A percentile compares a stretch with the other conserved stretches of the same genome.
These are phyloP conservation scores for Lepus americanus DNA, from an alignment of 2,113 vertebrate species.

Conservation along the genomic window DNA sequence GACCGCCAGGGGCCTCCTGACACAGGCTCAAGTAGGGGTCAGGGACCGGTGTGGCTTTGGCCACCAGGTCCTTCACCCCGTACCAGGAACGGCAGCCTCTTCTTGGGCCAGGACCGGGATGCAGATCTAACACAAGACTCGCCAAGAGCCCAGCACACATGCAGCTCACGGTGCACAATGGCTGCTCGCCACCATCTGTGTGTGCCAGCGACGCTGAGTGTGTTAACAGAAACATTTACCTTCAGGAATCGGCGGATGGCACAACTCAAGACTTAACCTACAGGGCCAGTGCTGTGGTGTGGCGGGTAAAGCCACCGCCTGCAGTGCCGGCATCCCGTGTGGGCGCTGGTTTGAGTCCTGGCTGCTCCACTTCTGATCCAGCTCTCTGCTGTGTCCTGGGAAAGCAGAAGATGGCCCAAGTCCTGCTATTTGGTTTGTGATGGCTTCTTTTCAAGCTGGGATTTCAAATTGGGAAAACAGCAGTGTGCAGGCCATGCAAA, in stretches of 20 bases:
- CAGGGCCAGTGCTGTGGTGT: too few species aligned
- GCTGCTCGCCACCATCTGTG: not conserved
- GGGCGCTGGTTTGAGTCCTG: too few species aligned
- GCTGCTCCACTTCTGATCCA: too few species aligned
- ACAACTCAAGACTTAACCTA: not conserved
- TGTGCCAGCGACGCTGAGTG: not conserved
- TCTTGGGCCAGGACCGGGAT: too few species aligned
- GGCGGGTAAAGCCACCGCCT: too few species aligned
- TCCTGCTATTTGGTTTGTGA: not conserved
- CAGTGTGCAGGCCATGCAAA: not conserved
- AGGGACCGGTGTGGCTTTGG: not conserved
- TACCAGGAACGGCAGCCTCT: not conserved
- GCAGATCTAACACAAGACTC: too few species aligned
- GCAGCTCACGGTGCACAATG: not conserved
- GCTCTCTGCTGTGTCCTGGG: too few species aligned
- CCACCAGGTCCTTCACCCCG: not conserved
- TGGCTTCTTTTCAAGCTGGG: not conserved
- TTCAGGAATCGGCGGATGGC: not conserved
- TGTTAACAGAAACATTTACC: not conserved
- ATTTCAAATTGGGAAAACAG: not conserved
- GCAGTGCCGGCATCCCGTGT: too few species aligned
- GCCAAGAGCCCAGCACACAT: too few species aligned
- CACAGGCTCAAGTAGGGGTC: accelerated
- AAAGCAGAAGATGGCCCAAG: too few species aligned
- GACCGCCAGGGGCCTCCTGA: accelerated